These are phyloP conservation scores for Okapia johnstoni DNA, from an alignment of 2,113 vertebrate species.

Conservation along the genomic window DNA sequence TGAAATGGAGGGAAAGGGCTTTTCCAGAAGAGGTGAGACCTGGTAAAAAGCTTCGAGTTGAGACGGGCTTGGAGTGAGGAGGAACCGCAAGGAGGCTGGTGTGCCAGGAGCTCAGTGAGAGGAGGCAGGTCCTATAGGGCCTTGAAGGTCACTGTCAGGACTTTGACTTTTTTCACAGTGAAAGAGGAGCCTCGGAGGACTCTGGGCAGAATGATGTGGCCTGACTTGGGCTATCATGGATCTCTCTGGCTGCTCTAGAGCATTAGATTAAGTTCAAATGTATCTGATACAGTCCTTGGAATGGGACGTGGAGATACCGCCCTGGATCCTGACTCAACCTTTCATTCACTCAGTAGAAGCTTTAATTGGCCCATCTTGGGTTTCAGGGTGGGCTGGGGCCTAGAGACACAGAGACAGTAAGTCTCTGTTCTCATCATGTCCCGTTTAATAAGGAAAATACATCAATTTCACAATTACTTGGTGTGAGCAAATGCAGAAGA, in stretches of 20 bases:
- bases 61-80: neutral
- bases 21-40: neutral
- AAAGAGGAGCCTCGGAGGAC: neutral
- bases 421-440: neutral
- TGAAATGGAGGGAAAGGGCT: neutral
- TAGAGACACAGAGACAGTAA: neutral
- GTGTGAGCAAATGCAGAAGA: neutral
- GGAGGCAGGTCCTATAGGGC: neutral
- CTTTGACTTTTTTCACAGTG: neutral
- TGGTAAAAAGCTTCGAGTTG: neutral
- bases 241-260: neutral
- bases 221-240: neutral
- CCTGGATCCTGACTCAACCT: neutral
- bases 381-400: neutral
- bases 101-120: neutral
- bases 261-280: neutral
- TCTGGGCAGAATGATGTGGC: neutral
- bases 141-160: neutral
- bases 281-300: neutral
- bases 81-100: neutral
- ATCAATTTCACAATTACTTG: neutral
- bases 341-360: neutral
- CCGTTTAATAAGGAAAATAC: neutral
- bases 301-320: no score
- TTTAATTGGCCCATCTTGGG: neutral